phyloP scores from a whole-genome alignment of 2,113 vertebrate genomes.

The Mastomys coucha region DNA sequence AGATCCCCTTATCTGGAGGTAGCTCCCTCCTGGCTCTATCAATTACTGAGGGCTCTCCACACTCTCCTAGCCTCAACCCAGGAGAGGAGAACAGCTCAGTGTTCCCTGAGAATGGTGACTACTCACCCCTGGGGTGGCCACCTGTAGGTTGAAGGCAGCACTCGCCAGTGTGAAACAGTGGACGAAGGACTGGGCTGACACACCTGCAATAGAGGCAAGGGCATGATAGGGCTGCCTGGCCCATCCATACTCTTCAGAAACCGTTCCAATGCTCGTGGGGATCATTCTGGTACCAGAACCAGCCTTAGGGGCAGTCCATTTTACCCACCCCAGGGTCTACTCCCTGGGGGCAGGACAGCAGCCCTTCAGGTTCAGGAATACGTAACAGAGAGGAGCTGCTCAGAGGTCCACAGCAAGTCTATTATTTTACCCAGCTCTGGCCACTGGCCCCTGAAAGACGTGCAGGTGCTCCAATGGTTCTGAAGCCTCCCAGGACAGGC shows the following conservation, averaged over 20 bases:
- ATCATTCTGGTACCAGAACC: neutral
- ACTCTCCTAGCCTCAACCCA: neutral
- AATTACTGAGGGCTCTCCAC: too few relatives aligned
- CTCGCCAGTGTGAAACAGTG: slow-evolving; percentile 93
- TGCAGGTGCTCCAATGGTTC: neutral
- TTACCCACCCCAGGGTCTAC: neutral
- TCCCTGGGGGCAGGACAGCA: neutral
- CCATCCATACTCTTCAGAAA: rapidly evolving
- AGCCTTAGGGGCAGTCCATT: neutral
- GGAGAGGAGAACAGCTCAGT: neutral
- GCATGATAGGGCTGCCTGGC: neutral
- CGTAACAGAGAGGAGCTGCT: neutral
- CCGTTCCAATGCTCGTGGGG: neutral
- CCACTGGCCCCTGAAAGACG: neutral
- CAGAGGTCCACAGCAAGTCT: neutral
- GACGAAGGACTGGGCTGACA: slow-evolving; percentile 94
- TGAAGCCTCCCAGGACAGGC: rapidly evolving
- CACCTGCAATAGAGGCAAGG: slow-evolving; percentile 87
- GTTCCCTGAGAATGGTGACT: too few relatives aligned
- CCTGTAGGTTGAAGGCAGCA: slow-evolving; percentile 95
- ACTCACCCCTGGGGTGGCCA: slow-evolving; percentile 97
- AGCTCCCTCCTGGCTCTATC: neutral
- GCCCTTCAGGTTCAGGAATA: neutral
- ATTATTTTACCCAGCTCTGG: neutral
- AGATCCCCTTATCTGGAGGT: neutral